A percentile compares a stretch with the other conserved stretches of the same genome.
Conservation (phyloP, 2,888 invertebrate genomes). For the Siphlonurus alternatus region DNA sequence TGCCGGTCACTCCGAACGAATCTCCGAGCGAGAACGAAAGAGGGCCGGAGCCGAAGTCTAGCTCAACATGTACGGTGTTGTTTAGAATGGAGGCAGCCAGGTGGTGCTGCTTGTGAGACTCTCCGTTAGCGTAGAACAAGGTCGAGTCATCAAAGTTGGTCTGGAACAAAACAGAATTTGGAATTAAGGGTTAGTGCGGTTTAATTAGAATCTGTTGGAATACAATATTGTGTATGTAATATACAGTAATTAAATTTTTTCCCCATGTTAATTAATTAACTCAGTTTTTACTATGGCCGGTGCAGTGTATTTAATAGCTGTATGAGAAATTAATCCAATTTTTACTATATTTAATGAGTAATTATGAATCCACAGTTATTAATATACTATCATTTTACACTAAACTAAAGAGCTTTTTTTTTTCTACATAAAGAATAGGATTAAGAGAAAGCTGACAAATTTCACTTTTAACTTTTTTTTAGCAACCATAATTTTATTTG, state of each 20-base stretch:
- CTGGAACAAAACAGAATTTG: conserved; percentile 30
- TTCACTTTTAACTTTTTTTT: no score
- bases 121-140: conserved; percentile 83
- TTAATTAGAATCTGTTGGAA: neutral
- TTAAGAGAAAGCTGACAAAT: no score
- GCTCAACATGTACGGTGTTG: conserved; percentile 66
- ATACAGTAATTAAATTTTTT: neutral
- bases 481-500: no score
- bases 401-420: no score
- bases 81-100: conserved; percentile 74
- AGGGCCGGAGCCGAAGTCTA: conserved; percentile 54
- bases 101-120: conserved; percentile 76
- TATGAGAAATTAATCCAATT: no score
- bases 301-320: no score
- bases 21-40: conserved; percentile 13
- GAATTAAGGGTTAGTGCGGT: neutral
- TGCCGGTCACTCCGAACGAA: conserved; percentile 42
- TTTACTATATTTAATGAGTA: no score
- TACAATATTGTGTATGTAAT: neutral
- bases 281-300: no score
- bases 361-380: no score
- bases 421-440: no score
- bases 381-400: no score
- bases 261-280: no score
- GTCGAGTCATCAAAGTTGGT: conserved; percentile 84